Evolutionary conservation across 2,113 vertebrate species (phyloP), one percentile per base, ranked within the genome.

Genomic region (Elephantulus edwardii): DNA sequence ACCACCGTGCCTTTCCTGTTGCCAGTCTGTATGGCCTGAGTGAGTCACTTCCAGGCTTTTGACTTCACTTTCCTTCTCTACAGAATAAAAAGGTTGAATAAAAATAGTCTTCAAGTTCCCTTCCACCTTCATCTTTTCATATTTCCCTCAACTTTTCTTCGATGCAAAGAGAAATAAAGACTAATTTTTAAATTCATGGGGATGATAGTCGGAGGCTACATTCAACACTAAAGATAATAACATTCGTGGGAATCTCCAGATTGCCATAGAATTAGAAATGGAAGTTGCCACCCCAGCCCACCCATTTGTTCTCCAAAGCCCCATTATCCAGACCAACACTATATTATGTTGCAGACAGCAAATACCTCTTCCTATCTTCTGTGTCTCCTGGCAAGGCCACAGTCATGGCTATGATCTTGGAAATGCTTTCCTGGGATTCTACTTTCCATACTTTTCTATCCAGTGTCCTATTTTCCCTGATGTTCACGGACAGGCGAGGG

Each of bases 201-300:
- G 92, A 90, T 58, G 13, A 26, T 64, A 42, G 35, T 70, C 40
- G 84, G 81, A 68, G 88, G 35, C 46, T 64, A 86, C 40, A 30
- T 10, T 82, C 42, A 74, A 35, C 33, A 35, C 87, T 17, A 82
- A 86, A 90, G 54, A 38, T 48, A 58, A 68, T 75, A 86, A 87
- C 40, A n/a, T 68, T 48, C 3, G 2, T 33, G 64, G 40, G 64
- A 50, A n/a, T 88, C 20, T 19, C 33, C 56, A 75, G 50, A 71
- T 60, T 40, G 44, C 26, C 82, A 60, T 44, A 87, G 58, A 93
- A 48, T 48, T 44, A 74, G 20, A 91, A 84, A 13, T 71, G 93
- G n/a, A 90, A 48, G 10, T 80, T 88, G 28, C 52, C 48, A 78
- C 22, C 56, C 62, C 8, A 33, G 16, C n/a, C 56, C 11, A 70